phyloP scores from a whole-genome alignment of 2,113 vertebrate species.

The Donacobius atricapilla region DNA sequence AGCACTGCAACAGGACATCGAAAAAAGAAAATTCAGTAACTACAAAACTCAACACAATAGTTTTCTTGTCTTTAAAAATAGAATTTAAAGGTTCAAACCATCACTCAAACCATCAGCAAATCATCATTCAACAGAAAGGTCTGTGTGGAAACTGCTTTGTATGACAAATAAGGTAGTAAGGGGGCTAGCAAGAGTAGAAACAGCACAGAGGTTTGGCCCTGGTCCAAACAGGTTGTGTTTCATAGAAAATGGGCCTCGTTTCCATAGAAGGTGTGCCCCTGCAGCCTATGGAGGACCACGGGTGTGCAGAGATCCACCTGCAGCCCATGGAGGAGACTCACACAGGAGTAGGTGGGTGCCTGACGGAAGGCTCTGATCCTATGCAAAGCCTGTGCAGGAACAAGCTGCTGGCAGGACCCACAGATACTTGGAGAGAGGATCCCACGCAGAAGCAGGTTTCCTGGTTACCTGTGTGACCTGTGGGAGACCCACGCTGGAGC shows the following conservation, averaged over 20 bases:
- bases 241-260: background rate
- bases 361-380: background rate
- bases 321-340: background rate
- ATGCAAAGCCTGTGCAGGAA: background rate
- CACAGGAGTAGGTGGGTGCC: background rate
- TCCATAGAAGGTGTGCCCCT: background rate
- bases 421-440: background rate
- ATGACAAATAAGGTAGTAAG: background rate
- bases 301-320: background rate
- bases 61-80: background rate
- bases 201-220: background rate
- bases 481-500: background rate
- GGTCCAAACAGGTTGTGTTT: background rate
- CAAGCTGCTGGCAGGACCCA: background rate
- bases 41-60: rapidly evolving
- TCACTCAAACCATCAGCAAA: too few species aligned
- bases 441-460: background rate
- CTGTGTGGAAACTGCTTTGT: background rate
- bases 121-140: background rate
- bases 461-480: background rate
- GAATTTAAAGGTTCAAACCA: background rate
- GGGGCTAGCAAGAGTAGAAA: background rate
- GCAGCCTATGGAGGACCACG: background rate
- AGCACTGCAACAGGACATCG: background rate
- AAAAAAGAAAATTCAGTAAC: background rate